Conservation (phyloP, 2,113 vertebrate genomes). For the Tenebrosternarchus preto region DNA sequence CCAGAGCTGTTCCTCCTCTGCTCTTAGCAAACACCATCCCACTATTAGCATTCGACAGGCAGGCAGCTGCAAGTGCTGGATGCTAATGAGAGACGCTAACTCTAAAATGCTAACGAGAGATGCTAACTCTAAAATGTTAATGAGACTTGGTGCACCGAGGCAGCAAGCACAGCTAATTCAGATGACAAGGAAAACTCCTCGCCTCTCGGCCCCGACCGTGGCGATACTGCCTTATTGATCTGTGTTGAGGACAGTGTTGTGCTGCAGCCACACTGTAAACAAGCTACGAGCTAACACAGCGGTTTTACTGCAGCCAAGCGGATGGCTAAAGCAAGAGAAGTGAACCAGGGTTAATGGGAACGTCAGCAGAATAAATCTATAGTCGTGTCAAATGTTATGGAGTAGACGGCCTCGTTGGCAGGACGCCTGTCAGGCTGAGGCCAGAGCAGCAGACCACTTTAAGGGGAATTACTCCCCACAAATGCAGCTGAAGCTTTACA, state of each 20-base stretch:
- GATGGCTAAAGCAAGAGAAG: constrained; percentile 44
- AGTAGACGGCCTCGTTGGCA: constrained; percentile 55
- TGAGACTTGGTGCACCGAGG: not conserved
- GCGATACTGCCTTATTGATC: constrained; percentile 17
- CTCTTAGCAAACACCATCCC: constrained; percentile 23
- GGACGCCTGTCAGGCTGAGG: constrained; percentile 37
- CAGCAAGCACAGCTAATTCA: constrained; percentile 18
- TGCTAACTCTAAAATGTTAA: constrained; percentile 26
- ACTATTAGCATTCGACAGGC: constrained; percentile 8
- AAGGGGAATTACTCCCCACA: constrained; percentile 32
- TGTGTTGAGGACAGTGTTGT: not conserved
- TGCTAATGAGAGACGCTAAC: constrained; percentile 36
- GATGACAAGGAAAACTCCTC: not conserved
- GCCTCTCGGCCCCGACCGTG: not conserved
- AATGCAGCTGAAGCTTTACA: constrained; percentile 33
- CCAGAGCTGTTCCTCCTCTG: not conserved
- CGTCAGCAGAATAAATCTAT: constrained; percentile 47
- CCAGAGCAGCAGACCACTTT: constrained; percentile 35
- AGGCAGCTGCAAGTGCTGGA: constrained; percentile 9
- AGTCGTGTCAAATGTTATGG: constrained; percentile 47
- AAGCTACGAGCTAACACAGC: constrained; percentile 15
- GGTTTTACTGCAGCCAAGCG: constrained; percentile 32
- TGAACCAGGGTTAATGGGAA: constrained; percentile 51
- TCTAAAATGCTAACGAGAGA: constrained; percentile 36
- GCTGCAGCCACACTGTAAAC: constrained; percentile 32